A percentile compares a stretch with the other conserved stretches of the same genome.
Conservation (phyloP, 2,797 vertebrate genomes). For the Myiotriccus ornatus region DNA sequence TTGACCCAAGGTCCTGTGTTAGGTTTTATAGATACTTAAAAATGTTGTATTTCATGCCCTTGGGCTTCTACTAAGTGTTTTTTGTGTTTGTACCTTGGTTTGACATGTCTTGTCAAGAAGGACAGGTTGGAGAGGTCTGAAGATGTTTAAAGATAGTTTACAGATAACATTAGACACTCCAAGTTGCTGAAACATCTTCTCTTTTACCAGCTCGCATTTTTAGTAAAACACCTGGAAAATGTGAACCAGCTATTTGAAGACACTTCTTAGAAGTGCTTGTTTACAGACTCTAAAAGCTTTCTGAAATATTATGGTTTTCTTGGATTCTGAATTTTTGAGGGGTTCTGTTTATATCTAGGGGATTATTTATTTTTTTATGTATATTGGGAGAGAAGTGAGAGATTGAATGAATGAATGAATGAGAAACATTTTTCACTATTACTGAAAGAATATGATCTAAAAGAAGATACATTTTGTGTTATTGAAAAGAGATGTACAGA, state of each 20-base stretch:
- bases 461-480: background rate
- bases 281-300: background rate
- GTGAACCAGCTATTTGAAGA: background rate
- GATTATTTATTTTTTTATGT: background rate
- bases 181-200: background rate
- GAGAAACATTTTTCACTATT: background rate
- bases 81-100: background rate
- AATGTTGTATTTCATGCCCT: background rate
- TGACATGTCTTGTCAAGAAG: background rate
- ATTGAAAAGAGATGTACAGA: background rate
- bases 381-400: background rate
- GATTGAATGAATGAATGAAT: background rate
- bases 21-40: background rate
- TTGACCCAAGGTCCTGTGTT: background rate
- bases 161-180: background rate
- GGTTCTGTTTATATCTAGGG: background rate
- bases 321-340: background rate
- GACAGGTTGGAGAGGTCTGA: background rate
- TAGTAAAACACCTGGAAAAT: background rate
- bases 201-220: background rate
- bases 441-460: background rate
- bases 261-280: background rate
- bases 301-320: background rate
- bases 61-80: background rate
- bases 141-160: background rate